A percentile compares a stretch with the other conserved stretches of the same genome.
These are phyloP conservation scores for Chloroclysta siterata DNA, from an alignment of 2,888 invertebrate species.

Conservation along the genomic window DNA sequence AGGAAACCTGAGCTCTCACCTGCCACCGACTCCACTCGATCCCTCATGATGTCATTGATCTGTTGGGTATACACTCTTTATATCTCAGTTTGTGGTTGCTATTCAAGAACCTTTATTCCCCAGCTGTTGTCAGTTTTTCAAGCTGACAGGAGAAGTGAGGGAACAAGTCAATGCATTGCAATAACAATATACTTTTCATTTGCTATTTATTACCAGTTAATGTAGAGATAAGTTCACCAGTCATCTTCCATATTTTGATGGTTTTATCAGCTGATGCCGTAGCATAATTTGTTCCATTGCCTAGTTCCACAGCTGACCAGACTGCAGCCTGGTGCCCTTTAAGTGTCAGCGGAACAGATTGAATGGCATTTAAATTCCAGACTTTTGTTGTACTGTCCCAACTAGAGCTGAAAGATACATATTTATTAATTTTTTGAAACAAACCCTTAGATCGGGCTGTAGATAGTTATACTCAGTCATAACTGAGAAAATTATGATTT, in stretches of 20 bases:
- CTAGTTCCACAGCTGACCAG: constrained; percentile 89
- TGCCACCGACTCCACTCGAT: too few species aligned
- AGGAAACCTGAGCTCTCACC: too few species aligned
- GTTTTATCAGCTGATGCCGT: constrained; percentile 97
- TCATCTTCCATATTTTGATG: constrained; percentile 92
- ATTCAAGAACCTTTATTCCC: too few species aligned
- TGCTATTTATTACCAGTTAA: constrained; percentile 83
- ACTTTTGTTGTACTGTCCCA: constrained; percentile 96
- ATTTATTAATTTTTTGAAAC: not conserved
- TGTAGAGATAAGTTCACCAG: constrained; percentile 87
- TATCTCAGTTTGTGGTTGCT: too few species aligned
- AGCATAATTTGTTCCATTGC: constrained; percentile 86
- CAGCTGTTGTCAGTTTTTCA: too few species aligned
- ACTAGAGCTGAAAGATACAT: constrained; percentile 89
- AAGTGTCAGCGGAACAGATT: constrained; percentile 83
- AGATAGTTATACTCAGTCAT: too few species aligned
- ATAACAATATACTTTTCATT: not conserved
- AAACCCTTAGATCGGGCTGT: too few species aligned
- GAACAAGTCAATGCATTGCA: too few species aligned
- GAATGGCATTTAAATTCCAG: constrained; percentile 88
- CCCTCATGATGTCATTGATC: too few species aligned
- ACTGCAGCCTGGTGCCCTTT: constrained; percentile 93
- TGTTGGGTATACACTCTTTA: too few species aligned
- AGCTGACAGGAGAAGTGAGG: too few species aligned
- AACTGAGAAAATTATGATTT: too few species aligned